A percentile compares a stretch with the other conserved stretches of the same genome.
Conservation (phyloP, 2,113 vertebrate species). For the Rhizomys pruinosus region DNA sequence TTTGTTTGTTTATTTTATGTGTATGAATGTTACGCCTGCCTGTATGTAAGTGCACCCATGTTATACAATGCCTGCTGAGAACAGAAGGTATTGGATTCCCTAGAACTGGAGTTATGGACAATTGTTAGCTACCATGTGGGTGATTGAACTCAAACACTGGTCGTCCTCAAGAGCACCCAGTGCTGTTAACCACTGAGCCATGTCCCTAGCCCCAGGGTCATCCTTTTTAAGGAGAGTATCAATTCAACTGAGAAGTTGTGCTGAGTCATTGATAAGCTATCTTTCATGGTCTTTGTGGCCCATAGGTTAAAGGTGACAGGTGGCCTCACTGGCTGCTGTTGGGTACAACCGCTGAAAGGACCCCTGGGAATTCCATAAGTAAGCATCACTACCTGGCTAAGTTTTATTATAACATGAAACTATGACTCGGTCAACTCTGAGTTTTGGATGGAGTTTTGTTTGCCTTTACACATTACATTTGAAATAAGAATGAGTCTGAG, state of each 20-base stretch:
- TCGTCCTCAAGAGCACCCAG: too few species aligned
- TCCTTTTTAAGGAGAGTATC: neutral
- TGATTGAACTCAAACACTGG: too few species aligned
- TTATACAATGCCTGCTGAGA: too few species aligned
- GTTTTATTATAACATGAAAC: neutral
- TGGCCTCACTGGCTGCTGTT: neutral
- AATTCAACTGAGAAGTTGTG: neutral
- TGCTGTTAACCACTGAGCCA: too few species aligned
- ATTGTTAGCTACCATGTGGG: too few species aligned
- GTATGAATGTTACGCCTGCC: too few species aligned
- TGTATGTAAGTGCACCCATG: too few species aligned
- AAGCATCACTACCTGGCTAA: neutral
- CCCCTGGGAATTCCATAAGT: neutral
- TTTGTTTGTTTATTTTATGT: too few species aligned
- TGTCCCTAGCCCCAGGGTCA: too few species aligned
- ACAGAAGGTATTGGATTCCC: too few species aligned
- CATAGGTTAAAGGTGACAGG: neutral
- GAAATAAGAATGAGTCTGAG: neutral
- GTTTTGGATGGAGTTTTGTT: neutral
- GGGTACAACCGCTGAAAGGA: accelerated
- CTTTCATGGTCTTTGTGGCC: neutral
- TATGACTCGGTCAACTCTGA: neutral
- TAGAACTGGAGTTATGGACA: too few species aligned
- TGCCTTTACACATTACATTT: neutral
- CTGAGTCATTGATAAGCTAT: neutral